Base-by-base conservation (phyloP, 1,140 invertebrate genomes). In the Drosophila melanica region DNA sequence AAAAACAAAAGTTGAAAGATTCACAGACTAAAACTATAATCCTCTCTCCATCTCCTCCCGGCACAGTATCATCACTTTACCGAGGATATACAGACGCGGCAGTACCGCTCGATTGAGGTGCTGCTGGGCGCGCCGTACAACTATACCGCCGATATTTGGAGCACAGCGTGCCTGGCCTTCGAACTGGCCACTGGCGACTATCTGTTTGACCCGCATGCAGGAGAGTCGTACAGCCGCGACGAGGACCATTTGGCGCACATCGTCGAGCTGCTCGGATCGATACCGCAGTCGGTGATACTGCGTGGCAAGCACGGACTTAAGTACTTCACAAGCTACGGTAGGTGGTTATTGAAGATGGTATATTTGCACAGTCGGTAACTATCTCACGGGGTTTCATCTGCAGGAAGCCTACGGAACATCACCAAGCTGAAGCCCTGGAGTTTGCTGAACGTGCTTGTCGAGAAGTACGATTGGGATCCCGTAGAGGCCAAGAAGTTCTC, bases 171-270 rank as follows among this genome's bases (percentile, higher is more conserved):
- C 91, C 98, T 99, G 96, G 97, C 98, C 37, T 99, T 99, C 93
- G 99, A 99, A 93, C 93, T 99, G 75, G 98, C 98, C 7, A 99
- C 98, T 20, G 99, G 99, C 58, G 99, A 99, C 93, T 99, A 99
- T 93, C 93, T 99, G 66, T 99, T 99, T 93, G 98, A 99, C 93
- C 98, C 99, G 39, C 98, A 99, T 92, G 97, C 97, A 62, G 90
- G 96, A 16, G 95, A 96, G 77, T 95, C 95, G 12, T 97, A 97
- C 90, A 96, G 95, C 68, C 93, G 98, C 54, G 99, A 99, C 93
- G 99, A 99, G 93, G 99, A 99, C 93, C 99, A 99, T 92, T 93
- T 99, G 76, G 99, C 99, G 39, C 98, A 99, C 91, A 99, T 99
- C 81, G 99, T 99, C 64, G 99, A 99, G 93, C 93, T 99, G 37